Evolutionary conservation across 2,797 vertebrate species (phyloP).

Genomic region (Loris lydekkerianus): DNA sequence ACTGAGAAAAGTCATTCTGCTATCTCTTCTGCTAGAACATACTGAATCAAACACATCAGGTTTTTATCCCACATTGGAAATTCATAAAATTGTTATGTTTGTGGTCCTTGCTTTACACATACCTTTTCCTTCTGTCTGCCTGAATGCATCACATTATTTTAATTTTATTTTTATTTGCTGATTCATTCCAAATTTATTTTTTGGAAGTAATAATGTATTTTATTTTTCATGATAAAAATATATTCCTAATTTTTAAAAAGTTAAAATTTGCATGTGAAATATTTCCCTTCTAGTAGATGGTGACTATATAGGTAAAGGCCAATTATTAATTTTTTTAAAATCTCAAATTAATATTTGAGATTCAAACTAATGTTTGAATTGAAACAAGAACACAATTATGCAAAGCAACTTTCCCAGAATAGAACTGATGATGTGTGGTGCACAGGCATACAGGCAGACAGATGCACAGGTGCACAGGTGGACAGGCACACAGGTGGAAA

Average conservation of each 20-base stretch:
- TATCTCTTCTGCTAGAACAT: conserved; percentile 36
- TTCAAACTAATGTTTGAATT: background rate
- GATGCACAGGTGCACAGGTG: background rate
- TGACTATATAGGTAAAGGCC: background rate
- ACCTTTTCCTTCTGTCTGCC: background rate
- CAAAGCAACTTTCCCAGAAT: conserved; percentile 51
- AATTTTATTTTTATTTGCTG: conserved; percentile 36
- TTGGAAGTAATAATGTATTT: conserved; percentile 20
- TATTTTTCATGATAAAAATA: conserved; percentile 9
- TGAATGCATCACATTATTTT: background rate
- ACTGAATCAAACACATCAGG: background rate
- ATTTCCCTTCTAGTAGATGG: background rate
- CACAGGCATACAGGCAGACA: too few species aligned
- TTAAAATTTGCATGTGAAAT: background rate
- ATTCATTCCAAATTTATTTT: background rate
- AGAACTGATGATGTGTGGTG: background rate
- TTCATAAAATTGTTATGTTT: background rate
- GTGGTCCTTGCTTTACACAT: background rate
- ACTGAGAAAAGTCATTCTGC: background rate
- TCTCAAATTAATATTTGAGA: background rate
- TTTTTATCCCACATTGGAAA: background rate
- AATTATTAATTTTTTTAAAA: background rate
- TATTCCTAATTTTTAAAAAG: background rate
- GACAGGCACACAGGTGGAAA: background rate
- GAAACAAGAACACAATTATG: conserved; percentile 29